Conservation (phyloP, 2,888 invertebrate genomes). For the Tipula lateralis region DNA sequence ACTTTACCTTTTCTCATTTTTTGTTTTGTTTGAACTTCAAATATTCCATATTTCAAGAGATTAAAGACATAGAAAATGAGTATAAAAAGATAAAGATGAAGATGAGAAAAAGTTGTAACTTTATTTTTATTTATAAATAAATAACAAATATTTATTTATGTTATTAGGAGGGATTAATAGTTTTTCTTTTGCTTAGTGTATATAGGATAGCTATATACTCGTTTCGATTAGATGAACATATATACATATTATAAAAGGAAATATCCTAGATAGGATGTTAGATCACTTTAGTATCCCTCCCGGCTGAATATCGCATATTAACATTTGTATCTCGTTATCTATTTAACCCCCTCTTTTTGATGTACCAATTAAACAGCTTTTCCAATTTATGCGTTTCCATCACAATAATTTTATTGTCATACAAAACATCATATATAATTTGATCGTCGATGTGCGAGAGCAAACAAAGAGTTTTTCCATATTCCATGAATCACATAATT, state of each 20-base stretch:
- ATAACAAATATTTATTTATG: neutral
- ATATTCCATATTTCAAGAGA: neutral
- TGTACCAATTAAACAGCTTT: neutral
- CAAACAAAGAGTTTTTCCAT: neutral
- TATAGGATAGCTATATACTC: neutral
- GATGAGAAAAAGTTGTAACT: neutral
- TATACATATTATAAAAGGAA: too few relatives aligned
- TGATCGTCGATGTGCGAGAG: neutral
- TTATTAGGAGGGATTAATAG: neutral
- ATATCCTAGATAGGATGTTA: neutral
- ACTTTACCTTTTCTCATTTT: neutral
- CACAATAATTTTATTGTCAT: neutral
- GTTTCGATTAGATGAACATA: too few relatives aligned
- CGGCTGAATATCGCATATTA: neutral
- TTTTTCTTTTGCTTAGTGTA: neutral
- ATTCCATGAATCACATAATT: neutral
- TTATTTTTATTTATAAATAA: slow-evolving; percentile 4
- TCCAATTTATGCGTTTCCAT: neutral
- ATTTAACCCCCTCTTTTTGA: neutral
- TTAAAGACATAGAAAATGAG: neutral
- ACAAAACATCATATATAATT: neutral
- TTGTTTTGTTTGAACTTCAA: neutral
- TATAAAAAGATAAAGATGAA: neutral
- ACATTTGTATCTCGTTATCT: neutral
- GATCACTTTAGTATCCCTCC: neutral